phyloP scores from a whole-genome alignment of 2,888 invertebrate genomes.

The Tineola bisselliella region DNA sequence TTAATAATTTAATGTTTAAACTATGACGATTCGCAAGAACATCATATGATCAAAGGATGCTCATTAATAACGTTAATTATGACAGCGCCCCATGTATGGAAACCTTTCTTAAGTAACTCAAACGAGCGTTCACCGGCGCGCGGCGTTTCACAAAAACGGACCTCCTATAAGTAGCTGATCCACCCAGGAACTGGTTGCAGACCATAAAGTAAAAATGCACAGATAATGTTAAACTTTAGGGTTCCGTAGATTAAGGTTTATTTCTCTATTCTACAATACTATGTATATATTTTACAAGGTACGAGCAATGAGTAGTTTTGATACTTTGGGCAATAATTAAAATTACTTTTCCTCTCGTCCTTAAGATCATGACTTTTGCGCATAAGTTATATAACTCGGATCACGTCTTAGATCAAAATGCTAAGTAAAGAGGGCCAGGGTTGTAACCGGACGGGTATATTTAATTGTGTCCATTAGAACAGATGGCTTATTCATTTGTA shows the following conservation, averaged over 20 bases:
- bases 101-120: constrained; percentile 34
- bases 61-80: constrained; percentile 65
- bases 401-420: constrained; percentile 10
- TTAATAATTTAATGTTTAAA: constrained; percentile 42
- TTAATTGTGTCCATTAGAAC: constrained; percentile 67
- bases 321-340: background rate
- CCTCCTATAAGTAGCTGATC: constrained; percentile 5
- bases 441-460: constrained; percentile 48
- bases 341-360: background rate
- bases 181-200: background rate
- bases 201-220: background rate
- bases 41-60: constrained; percentile 30
- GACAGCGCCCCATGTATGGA: constrained; percentile 62
- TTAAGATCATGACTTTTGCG: background rate
- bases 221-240: background rate
- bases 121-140: background rate
- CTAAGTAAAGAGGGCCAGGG: constrained; percentile 12
- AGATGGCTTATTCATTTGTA: constrained; percentile 69
- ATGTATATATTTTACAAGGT: too few relatives aligned
- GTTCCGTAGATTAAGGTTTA: background rate
- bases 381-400: background rate
- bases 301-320: too few relatives aligned
- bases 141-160: constrained; percentile 8
- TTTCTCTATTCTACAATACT: too few relatives aligned
- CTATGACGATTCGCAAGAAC: constrained; percentile 54